These are phyloP conservation scores for Ophioninae sp. DNA, from an alignment of 2,888 invertebrate species.

Conservation along the genomic window DNA sequence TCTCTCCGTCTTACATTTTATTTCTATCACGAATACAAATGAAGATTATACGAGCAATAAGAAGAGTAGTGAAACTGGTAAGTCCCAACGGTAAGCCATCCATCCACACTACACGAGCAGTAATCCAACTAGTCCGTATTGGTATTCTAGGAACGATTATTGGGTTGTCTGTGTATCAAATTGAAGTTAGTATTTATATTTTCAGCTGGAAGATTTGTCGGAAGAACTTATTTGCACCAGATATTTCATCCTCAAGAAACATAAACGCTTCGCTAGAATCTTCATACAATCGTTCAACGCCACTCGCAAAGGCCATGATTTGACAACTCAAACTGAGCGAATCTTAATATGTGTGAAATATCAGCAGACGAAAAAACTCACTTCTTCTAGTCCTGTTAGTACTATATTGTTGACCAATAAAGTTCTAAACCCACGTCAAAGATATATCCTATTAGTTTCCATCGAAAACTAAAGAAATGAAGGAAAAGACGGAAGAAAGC, in stretches of 20 bases:
- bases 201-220: not conserved
- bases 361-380: not conserved
- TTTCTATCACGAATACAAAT: conserved; percentile 54
- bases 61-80: conserved; percentile 1
- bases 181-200: conserved; percentile 12
- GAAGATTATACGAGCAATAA: conserved; percentile 67
- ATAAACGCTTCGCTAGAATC: not conserved
- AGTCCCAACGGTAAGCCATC: conserved; percentile 37
- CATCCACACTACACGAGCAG: conserved; percentile 25
- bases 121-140: conserved; percentile 29
- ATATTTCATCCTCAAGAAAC: conserved; percentile 18
- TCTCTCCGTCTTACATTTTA: not conserved
- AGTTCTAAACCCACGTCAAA: conserved; percentile 26
- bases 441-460: conserved; percentile 44
- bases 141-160: conserved; percentile 36
- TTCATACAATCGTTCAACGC: conserved; percentile 31
- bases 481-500: conserved; percentile 23
- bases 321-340: not conserved
- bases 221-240: not conserved
- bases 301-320: conserved; percentile 6
- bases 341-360: not conserved
- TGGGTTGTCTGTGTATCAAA: conserved; percentile 24
- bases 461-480: conserved; percentile 23
- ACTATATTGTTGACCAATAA: conserved; percentile 11
- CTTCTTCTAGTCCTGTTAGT: not conserved